Evolutionary conservation across 2,888 invertebrate genomes (phyloP).

Genomic region (Sinopyrophorus schimmeli): DNA sequence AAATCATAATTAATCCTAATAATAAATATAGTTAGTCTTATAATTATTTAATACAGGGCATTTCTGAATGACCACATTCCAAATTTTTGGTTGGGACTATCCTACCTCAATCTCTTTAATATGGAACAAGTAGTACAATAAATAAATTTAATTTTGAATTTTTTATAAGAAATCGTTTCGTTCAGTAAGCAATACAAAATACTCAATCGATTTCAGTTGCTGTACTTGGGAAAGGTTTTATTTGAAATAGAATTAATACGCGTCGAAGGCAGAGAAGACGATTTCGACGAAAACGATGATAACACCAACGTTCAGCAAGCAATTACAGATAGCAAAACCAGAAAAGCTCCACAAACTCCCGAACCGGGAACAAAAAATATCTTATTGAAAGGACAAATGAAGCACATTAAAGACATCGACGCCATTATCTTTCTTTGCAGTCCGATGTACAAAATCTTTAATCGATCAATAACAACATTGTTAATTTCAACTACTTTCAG

Average conservation of each 20-base stretch:
- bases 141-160: too few relatives aligned
- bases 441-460: slow-evolving; percentile 69
- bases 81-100: too few relatives aligned
- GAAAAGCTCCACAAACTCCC: slow-evolving; percentile 16
- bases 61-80: too few relatives aligned
- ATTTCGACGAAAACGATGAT: not conserved
- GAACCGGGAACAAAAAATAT: slow-evolving; percentile 67
- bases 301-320: slow-evolving; percentile 1
- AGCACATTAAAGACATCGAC: slow-evolving; percentile 76
- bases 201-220: slow-evolving; percentile 61
- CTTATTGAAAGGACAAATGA: slow-evolving; percentile 83
- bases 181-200: too few relatives aligned
- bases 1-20: too few relatives aligned
- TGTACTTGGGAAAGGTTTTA: slow-evolving; percentile 73
- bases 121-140: too few relatives aligned
- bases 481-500: slow-evolving; percentile 53
- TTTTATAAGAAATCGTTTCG: too few relatives aligned
- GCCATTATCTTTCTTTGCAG: slow-evolving; percentile 85
- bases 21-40: too few relatives aligned
- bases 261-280: slow-evolving; percentile 8
- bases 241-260: slow-evolving; percentile 75
- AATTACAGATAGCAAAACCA: not conserved
- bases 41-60: too few relatives aligned
- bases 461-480: not conserved
- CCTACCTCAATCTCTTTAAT: too few relatives aligned